Conservation (phyloP, 2,888 invertebrate genomes). For the Chrysina gloriosa region DNA sequence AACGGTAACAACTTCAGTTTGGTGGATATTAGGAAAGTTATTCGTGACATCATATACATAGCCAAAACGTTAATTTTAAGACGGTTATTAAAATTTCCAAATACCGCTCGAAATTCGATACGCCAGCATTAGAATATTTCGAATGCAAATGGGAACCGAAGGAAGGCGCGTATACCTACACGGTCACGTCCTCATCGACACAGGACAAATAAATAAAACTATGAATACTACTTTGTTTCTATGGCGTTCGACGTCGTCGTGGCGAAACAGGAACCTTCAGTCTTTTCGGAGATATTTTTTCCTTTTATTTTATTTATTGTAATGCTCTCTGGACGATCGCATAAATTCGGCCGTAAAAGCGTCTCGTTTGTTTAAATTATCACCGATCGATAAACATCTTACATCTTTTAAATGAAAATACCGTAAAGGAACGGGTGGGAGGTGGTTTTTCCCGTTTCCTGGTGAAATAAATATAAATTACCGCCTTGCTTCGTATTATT, state of each 20-base stretch:
- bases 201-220: slow-evolving; percentile 33
- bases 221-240: slow-evolving; percentile 19
- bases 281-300: slow-evolving; percentile 11
- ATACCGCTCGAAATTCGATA: slow-evolving; percentile 27
- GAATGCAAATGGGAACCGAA: slow-evolving; percentile 32
- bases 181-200: slow-evolving; percentile 21
- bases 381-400: slow-evolving; percentile 35
- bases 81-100: slow-evolving; percentile 13
- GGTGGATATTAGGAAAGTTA: too few relatives aligned
- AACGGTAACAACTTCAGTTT: too few relatives aligned
- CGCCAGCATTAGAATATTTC: slow-evolving; percentile 14
- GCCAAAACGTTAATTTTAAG: slow-evolving; percentile 12
- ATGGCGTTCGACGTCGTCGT: slow-evolving; percentile 3
- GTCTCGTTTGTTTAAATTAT: slow-evolving; percentile 38
- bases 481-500: neutral
- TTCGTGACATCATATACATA: neutral
- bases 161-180: slow-evolving; percentile 15
- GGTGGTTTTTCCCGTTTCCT: slow-evolving; percentile 28
- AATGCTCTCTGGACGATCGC: slow-evolving; percentile 15
- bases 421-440: slow-evolving; percentile 19
- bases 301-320: slow-evolving; percentile 30
- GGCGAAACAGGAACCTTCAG: slow-evolving; percentile 8
- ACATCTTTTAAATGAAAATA: slow-evolving; percentile 36
- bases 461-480: slow-evolving; percentile 37
- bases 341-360: slow-evolving; percentile 35